A percentile compares a stretch with the other conserved stretches of the same genome.
Evolutionary conservation across 1,140 invertebrate species (phyloP).

Genomic region (Ptiloglossa arizonensis): DNA sequence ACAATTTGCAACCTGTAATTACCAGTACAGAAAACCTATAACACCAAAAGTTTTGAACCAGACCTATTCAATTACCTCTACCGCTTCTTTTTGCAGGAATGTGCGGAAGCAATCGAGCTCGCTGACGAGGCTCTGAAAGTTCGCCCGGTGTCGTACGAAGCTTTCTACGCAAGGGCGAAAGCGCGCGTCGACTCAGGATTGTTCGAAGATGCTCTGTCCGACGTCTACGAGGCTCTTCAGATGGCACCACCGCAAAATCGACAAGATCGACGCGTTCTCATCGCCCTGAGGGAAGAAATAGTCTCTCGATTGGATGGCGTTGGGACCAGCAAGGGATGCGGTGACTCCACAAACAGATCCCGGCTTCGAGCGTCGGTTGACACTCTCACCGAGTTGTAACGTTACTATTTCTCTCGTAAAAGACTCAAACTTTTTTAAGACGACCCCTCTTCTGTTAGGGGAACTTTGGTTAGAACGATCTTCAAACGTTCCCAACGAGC

Average conservation of each 20-base stretch:
- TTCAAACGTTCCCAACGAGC: neutral
- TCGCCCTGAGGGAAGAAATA: conserved; percentile 86
- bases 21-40: too few relatives aligned
- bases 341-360: conserved; percentile 50
- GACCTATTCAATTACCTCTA: too few relatives aligned
- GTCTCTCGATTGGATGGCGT: conserved; percentile 75
- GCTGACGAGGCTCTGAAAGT: conserved; percentile 92
- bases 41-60: too few relatives aligned
- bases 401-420: neutral
- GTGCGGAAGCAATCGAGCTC: conserved; percentile 91
- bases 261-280: conserved; percentile 86
- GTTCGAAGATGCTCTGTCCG: conserved; percentile 84
- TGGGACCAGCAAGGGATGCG: conserved; percentile 70
- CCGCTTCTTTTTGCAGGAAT: conserved; percentile 85
- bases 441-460: neutral
- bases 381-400: conserved; percentile 81
- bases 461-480: neutral
- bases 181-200: conserved; percentile 89
- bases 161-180: conserved; percentile 94
- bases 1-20: too few relatives aligned
- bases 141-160: conserved; percentile 94
- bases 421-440: neutral
- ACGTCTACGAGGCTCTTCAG: conserved; percentile 87
- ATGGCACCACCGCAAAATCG: conserved; percentile 85
- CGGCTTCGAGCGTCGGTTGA: conserved; percentile 80